These are phyloP conservation scores for Prunella strophiata DNA, from an alignment of 2,797 vertebrate genomes.

Conservation along the genomic window DNA sequence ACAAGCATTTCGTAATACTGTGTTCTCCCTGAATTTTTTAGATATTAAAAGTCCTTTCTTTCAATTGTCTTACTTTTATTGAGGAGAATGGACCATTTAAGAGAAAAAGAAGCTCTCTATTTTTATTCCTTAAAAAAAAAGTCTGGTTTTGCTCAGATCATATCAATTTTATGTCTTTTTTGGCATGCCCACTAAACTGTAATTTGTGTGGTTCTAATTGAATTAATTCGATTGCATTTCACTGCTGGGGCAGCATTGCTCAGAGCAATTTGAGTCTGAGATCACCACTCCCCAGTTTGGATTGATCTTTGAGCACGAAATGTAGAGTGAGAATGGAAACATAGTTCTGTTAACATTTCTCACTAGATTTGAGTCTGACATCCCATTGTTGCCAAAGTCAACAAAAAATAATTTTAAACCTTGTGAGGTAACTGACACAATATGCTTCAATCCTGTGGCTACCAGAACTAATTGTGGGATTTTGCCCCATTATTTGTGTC, in stretches of 20 bases:
- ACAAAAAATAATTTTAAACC: neutral
- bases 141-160: neutral
- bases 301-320: neutral
- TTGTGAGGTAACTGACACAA: neutral
- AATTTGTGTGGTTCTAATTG: neutral
- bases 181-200: neutral
- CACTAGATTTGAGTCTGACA: neutral
- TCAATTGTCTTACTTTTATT: neutral
- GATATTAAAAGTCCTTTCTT: neutral
- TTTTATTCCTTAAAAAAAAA: neutral
- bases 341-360: constrained; percentile 10
- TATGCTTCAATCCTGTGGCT: neutral
- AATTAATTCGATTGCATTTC: neutral
- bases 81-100: neutral
- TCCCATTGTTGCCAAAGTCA: neutral
- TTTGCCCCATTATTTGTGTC: neutral
- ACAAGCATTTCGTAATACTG: neutral
- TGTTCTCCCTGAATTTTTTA: neutral
- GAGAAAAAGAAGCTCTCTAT: neutral
- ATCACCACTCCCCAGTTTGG: neutral
- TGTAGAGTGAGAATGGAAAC: neutral
- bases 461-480: neutral
- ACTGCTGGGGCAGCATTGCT: neutral
- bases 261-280: neutral
- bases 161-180: neutral